A percentile compares a stretch with the other conserved stretches of the same genome.
Evolutionary conservation across 2,888 invertebrate species (phyloP).

Genomic region (Drosophila kambysellisi): DNA sequence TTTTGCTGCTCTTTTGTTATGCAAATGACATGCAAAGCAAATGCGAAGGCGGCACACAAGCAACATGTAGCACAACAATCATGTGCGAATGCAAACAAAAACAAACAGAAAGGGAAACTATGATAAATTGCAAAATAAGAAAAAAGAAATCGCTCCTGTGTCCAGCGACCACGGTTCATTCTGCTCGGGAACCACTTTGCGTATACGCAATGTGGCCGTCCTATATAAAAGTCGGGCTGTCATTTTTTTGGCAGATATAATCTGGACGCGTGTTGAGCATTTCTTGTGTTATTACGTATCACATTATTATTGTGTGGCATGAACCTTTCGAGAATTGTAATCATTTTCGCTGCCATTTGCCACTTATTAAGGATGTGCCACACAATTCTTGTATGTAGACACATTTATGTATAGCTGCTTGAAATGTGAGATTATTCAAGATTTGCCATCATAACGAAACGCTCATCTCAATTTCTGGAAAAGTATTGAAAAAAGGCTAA

Average conservation of each 20-base stretch:
- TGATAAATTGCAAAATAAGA: slow-evolving; percentile 50
- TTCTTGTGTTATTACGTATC: slow-evolving; percentile 6
- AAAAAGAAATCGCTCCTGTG: slow-evolving; percentile 14
- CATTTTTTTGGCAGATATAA: slow-evolving; percentile 42
- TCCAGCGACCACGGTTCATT: neutral
- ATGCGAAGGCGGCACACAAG: slow-evolving; percentile 26
- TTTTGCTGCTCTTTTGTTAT: slow-evolving; percentile 36
- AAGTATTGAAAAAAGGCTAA: neutral
- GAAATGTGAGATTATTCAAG: neutral
- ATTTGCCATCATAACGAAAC: neutral
- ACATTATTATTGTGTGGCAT: slow-evolving; percentile 32
- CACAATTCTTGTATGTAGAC: neutral
- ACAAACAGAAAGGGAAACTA: slow-evolving; percentile 19
- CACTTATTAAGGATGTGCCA: slow-evolving; percentile 4
- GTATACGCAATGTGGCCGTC: slow-evolving; percentile 4
- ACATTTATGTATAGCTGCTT: neutral
- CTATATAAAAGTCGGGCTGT: slow-evolving; percentile 13
- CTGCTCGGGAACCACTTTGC: neutral
- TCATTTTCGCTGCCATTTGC: slow-evolving; percentile 21
- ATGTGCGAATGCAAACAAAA: slow-evolving; percentile 9
- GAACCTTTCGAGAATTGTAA: slow-evolving; percentile 25
- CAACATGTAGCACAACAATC: slow-evolving; percentile 38
- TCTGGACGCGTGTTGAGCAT: slow-evolving; percentile 39
- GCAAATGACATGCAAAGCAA: slow-evolving; percentile 44
- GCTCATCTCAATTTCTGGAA: neutral